A percentile compares a stretch with the other conserved stretches of the same genome.
These are phyloP conservation scores for Corvus moneduloides DNA, from an alignment of 2,113 vertebrate genomes.

Conservation along the genomic window DNA sequence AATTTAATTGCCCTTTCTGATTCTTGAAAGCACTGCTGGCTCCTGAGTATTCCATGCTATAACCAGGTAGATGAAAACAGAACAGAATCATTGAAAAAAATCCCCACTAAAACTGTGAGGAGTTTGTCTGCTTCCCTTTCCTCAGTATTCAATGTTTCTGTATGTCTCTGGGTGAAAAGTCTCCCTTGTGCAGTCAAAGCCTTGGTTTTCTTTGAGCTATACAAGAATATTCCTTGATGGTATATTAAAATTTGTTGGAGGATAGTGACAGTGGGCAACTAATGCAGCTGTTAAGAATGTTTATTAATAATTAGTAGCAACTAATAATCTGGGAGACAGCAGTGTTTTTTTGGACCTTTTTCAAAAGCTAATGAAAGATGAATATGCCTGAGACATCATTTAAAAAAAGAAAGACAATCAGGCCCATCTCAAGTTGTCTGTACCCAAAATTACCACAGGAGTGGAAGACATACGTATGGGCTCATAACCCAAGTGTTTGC, in stretches of 20 bases:
- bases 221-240: neutral
- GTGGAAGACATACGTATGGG: neutral
- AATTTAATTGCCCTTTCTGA: conserved; percentile 9
- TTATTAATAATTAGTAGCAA: neutral
- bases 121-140: neutral
- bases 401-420: neutral
- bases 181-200: neutral
- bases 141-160: neutral
- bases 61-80: neutral
- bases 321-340: neutral
- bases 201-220: neutral
- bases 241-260: neutral
- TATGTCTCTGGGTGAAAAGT: neutral
- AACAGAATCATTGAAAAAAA: neutral
- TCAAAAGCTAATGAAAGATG: neutral
- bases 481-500: neutral
- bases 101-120: neutral
- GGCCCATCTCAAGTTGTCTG: neutral
- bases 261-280: neutral
- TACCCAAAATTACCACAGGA: neutral
- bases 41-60: neutral
- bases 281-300: neutral
- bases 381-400: neutral
- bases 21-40: neutral
- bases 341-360: neutral